phyloP scores from a whole-genome alignment of 1,140 invertebrate genomes.

The Reticulitermes speratus region DNA sequence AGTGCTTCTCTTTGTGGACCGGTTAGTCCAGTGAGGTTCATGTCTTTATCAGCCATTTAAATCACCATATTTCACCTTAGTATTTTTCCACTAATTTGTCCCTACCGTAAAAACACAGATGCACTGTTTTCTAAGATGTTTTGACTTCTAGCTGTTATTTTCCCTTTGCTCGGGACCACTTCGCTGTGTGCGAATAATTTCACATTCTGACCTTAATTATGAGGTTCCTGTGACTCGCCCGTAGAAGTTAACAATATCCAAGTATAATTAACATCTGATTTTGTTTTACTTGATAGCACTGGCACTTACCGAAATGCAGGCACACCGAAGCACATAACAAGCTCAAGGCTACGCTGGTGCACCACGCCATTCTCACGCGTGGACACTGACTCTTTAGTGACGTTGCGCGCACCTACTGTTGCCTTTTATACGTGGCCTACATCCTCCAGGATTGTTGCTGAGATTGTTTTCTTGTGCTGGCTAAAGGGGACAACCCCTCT shows the following conservation, averaged over 20 bases:
- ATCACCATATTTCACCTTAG: neutral
- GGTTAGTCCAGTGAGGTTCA: neutral
- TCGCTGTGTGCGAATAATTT: neutral
- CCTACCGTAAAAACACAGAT: neutral
- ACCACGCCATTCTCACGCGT: conserved; percentile 18
- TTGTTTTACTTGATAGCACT: neutral
- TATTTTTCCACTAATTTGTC: neutral
- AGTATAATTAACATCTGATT: neutral
- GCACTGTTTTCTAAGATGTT: neutral
- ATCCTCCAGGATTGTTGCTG: conserved; percentile 8
- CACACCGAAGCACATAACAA: conserved; percentile 21
- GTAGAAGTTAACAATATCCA: neutral
- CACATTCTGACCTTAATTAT: neutral
- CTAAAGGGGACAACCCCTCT: conserved; percentile 24
- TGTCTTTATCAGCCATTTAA: neutral
- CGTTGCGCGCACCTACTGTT: conserved; percentile 2
- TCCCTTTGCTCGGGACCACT: neutral
- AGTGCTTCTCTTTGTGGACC: too few species aligned
- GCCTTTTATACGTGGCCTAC: conserved; percentile 28
- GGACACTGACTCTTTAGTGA: conserved; percentile 23
- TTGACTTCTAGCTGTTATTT: neutral
- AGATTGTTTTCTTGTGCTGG: conserved; percentile 18
- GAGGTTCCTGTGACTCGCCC: neutral
- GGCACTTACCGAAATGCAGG: conserved; percentile 20
- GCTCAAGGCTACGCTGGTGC: conserved; percentile 11